phyloP scores from a whole-genome alignment of 2,113 vertebrate genomes.

The Otocyon megalotis region DNA sequence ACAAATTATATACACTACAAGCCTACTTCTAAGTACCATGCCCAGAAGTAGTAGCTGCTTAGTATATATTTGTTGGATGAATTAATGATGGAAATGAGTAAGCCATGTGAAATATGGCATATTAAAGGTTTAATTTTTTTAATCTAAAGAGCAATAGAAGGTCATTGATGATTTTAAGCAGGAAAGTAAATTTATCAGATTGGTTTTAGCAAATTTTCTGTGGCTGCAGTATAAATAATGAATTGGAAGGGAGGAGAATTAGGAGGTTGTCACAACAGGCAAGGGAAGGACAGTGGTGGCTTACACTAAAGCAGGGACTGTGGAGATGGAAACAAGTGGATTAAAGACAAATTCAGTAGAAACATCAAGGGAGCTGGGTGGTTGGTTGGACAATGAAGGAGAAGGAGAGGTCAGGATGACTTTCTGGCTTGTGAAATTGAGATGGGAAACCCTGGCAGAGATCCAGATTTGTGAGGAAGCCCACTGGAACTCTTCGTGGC shows the following conservation, averaged over 20 bases:
- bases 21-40: background rate
- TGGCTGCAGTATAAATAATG: background rate
- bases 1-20: background rate
- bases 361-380: background rate
- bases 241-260: background rate
- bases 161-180: background rate
- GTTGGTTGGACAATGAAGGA: background rate
- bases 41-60: background rate
- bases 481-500: background rate
- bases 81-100: background rate
- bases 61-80: constrained; percentile 29
- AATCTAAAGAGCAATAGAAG: background rate
- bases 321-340: background rate
- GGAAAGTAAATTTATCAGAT: background rate
- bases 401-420: background rate
- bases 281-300: background rate
- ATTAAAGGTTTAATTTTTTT: background rate
- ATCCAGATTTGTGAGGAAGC: background rate
- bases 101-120: background rate
- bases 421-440: background rate
- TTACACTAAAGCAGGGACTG: background rate
- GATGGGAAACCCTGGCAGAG: background rate
- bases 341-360: background rate
- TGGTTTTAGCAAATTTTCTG: background rate
- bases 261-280: background rate